phyloP scores from a whole-genome alignment of 2,888 invertebrate genomes.

The Lepidocyrtoides sp. region DNA sequence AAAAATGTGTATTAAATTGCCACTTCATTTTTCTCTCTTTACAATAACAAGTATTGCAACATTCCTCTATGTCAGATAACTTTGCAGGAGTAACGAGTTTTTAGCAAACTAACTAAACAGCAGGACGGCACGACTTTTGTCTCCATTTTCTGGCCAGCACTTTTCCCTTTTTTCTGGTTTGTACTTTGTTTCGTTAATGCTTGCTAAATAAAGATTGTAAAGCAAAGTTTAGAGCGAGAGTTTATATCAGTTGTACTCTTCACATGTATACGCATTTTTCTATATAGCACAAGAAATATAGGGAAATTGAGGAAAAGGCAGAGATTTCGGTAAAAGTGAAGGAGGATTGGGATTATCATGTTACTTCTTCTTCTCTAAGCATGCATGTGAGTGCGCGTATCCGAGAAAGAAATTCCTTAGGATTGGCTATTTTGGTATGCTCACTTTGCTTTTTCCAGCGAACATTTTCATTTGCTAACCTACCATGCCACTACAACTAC shows the following conservation, averaged over 20 bases:
- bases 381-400: neutral
- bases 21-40: neutral
- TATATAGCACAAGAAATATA: neutral
- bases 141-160: neutral
- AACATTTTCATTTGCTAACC: neutral
- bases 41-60: too few species aligned
- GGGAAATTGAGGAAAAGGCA: constrained; percentile 1
- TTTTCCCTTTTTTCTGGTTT: too few species aligned
- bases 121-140: neutral
- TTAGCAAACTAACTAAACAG: neutral
- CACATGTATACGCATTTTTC: too few species aligned
- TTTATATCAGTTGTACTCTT: too few species aligned
- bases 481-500: neutral
- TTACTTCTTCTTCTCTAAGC: neutral
- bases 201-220: too few species aligned
- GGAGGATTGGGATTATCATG: constrained; percentile 66
- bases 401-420: neutral
- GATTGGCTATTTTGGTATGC: neutral
- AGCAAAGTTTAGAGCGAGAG: too few species aligned
- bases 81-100: neutral
- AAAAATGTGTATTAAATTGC: too few species aligned
- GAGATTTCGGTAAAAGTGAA: neutral
- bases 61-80: neutral
- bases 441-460: neutral
- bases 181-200: too few species aligned